Evolutionary conservation across 2,888 invertebrate species (phyloP), one percentile per base, ranked within the genome.

Genomic region (Zygaena filipendulae): DNA sequence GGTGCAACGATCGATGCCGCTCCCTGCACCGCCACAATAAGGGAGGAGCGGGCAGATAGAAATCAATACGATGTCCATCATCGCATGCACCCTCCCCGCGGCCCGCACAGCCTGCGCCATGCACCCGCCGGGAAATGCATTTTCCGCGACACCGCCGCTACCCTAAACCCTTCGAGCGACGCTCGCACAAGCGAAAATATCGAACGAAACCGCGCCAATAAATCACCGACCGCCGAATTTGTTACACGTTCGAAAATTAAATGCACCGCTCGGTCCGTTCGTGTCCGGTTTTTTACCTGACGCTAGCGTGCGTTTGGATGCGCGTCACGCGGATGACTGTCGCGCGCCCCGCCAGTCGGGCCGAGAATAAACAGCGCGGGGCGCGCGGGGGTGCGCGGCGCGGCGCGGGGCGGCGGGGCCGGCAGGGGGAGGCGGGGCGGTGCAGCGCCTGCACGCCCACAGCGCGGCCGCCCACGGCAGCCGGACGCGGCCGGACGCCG

Each of bases 71-170:
- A 69, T 79, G 81, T 82, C 81, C 82, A 82, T 75, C 80, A 81
- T 77, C 75, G 75, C 75, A 74, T 82, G 82, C 82, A 82, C 80
- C 82, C 82, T 72, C 82, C 82, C 81, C 82, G 79, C 82, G 79
- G 71, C 70, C 81, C 74, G 60, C 44, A 54, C 63, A 67, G 63
- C 69, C 69, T 68, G 70, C 74, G 71, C 72, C 59, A 57, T 72
- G 72, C 74, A 74, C 71, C 60, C 59, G 45, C 36, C 52, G 62
- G 71, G 59, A 70, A 71, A 70, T 75, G 75, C 77, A 75, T 69
- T 68, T 64, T 60, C 67, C 63, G 55, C 62, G 52, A 52, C 53
- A 44, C 50, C 52, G 41, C 53, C 50, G 52, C 55, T 52, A 64
- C 70, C 61, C 59, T 52, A 55, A 55, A 43, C 57, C 46, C 54